Evolutionary conservation across 2,113 vertebrate species (phyloP).

Genomic region (Canis aureus): DNA sequence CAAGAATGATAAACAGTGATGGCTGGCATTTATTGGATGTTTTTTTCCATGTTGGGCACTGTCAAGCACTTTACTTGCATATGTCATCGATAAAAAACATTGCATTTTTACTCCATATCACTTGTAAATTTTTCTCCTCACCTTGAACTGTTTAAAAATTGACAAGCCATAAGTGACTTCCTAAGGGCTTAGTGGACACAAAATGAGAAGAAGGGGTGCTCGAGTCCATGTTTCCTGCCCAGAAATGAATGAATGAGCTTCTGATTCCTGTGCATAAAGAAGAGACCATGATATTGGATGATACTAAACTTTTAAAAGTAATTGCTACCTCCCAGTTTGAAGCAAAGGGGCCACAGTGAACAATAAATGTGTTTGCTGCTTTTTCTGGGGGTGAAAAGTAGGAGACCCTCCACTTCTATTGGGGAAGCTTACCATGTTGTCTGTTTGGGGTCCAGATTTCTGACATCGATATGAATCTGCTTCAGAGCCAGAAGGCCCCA

Average conservation of each 20-base stretch:
- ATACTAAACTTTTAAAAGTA: conserved; percentile 67
- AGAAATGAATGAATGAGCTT: conserved; percentile 54
- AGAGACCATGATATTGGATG: conserved; percentile 59
- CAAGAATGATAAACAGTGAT: background rate
- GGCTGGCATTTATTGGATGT: background rate
- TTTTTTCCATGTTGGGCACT: background rate
- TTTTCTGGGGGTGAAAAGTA: conserved; percentile 65
- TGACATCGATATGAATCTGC: background rate
- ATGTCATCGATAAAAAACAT: conserved; percentile 39
- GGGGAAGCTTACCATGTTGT: background rate
- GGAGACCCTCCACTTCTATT: conserved; percentile 7
- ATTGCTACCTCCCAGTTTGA: conserved; percentile 64
- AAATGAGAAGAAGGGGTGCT: background rate
- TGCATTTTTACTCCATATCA: conserved; percentile 79
- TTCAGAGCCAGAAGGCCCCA: conserved; percentile 31
- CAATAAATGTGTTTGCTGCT: conserved; percentile 71
- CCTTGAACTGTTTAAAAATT: conserved; percentile 79
- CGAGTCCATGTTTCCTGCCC: conserved; percentile 68
- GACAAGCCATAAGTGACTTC: conserved; percentile 76
- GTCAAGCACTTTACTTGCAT: background rate
- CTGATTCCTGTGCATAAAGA: conserved; percentile 75
- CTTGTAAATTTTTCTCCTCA: conserved; percentile 65
- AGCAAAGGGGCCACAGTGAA: conserved; percentile 71
- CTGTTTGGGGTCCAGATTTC: conserved; percentile 45
- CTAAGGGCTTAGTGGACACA: background rate